Conservation (phyloP, 1,140 invertebrate species). For the Onthophagus taurus region DNA sequence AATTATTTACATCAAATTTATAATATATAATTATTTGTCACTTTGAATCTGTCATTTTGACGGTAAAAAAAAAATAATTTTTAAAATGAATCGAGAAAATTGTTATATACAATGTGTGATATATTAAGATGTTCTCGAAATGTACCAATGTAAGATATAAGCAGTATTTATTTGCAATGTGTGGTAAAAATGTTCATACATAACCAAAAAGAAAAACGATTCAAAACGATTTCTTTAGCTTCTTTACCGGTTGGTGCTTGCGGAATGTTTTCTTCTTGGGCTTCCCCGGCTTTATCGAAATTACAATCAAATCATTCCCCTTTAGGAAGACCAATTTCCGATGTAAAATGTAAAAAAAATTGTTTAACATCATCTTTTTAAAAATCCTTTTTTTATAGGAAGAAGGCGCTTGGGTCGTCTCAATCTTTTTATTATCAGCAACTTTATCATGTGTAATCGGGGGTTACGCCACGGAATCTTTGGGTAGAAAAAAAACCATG, state of each 20-base stretch:
- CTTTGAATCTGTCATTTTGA: background rate
- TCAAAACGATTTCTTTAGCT: background rate
- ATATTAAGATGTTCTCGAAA: background rate
- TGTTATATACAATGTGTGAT: too few species aligned
- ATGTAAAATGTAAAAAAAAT: background rate
- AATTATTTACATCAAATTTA: too few species aligned
- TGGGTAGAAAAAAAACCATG: constrained; percentile 41
- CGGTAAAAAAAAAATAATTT: background rate
- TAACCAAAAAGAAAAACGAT: background rate
- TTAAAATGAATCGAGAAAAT: background rate
- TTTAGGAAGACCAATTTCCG: constrained; percentile 13
- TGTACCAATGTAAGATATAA: background rate
- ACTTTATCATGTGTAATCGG: background rate
- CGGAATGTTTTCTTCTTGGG: constrained; percentile 34
- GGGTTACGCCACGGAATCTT: constrained; percentile 39
- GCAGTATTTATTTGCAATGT: background rate
- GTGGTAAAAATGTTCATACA: background rate
- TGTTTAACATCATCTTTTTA: background rate
- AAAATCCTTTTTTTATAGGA: background rate
- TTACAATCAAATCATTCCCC: constrained; percentile 36
- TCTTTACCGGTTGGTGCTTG: constrained; percentile 4
- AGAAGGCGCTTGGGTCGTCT: constrained; percentile 4
- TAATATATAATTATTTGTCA: too few species aligned
- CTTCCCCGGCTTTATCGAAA: constrained; percentile 42
- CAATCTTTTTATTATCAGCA: background rate